A percentile compares a stretch with the other conserved stretches of the same genome.
These are phyloP conservation scores for Plemyria rubiginata DNA, from an alignment of 2,888 invertebrate species.

Conservation along the genomic window DNA sequence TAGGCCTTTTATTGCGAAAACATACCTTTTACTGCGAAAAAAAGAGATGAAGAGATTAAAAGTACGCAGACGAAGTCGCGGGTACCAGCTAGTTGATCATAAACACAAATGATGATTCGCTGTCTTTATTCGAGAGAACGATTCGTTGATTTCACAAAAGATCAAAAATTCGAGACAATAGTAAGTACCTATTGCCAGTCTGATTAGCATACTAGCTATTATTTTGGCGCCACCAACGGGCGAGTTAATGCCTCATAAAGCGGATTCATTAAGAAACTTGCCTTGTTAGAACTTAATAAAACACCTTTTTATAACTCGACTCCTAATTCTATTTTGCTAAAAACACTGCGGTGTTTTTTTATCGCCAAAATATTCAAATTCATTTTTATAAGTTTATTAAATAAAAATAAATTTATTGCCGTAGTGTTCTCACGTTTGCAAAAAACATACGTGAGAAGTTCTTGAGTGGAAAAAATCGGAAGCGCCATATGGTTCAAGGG, in stretches of 20 bases:
- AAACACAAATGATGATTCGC: background rate
- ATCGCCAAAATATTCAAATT: constrained; percentile 10
- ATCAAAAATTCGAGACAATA: constrained; percentile 41
- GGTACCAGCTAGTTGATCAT: too few relatives aligned
- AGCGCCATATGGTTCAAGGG: constrained; percentile 63
- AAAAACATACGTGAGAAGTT: constrained; percentile 60
- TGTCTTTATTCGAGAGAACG: background rate
- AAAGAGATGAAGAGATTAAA: too few relatives aligned
- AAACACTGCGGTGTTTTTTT: constrained; percentile 7
- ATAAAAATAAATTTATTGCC: constrained; percentile 17
- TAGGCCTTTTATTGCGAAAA: too few relatives aligned
- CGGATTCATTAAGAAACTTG: constrained; percentile 54
- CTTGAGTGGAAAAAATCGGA: constrained; percentile 60
- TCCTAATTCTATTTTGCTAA: constrained; percentile 19
- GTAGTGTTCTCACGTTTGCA: constrained; percentile 40
- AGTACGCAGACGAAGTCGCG: too few relatives aligned
- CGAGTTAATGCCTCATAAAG: constrained; percentile 63
- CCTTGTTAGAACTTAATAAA: constrained; percentile 53
- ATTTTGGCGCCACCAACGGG: constrained; percentile 62
- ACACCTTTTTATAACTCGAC: constrained; percentile 41
- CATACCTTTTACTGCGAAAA: too few relatives aligned
- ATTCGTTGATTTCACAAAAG: constrained; percentile 3
- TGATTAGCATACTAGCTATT: constrained; percentile 63
- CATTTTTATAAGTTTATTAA: constrained; percentile 7
- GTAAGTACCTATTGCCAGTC: constrained; percentile 50